Percentiles rank a stretch among this genome's conserved stretches.
phyloP scores from a whole-genome alignment of 1,140 invertebrate species.

The Daktulosphaira vitifoliae region DNA sequence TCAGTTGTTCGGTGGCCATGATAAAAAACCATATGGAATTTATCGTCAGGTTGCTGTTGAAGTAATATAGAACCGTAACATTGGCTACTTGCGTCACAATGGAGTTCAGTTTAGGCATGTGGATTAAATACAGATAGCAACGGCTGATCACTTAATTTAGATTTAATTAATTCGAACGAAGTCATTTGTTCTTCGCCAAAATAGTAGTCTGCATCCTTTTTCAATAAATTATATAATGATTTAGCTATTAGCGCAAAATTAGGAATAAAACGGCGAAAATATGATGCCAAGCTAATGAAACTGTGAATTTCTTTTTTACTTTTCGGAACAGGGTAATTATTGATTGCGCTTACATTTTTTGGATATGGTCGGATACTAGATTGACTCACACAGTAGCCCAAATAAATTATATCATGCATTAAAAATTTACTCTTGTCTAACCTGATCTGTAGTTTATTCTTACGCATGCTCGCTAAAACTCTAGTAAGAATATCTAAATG shows the following conservation, averaged over 20 bases:
- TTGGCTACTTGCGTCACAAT: conserved; percentile 39
- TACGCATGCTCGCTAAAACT: conserved; percentile 14
- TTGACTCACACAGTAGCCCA: background rate
- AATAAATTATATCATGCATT: background rate
- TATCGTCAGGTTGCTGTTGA: conserved; percentile 12
- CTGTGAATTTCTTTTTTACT: background rate
- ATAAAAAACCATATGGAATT: conserved; percentile 40
- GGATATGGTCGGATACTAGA: background rate
- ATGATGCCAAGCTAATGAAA: background rate
- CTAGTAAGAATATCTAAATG: background rate
- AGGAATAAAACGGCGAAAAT: conserved; percentile 5
- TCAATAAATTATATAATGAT: background rate
- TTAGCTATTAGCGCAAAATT: background rate
- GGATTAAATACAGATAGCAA: conserved; percentile 2
- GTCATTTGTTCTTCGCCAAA: background rate
- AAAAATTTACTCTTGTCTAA: conserved; percentile 17
- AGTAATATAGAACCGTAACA: conserved; percentile 36
- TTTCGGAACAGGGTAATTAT: background rate
- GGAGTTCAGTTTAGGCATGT: conserved; percentile 38
- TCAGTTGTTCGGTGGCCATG: conserved; percentile 39
- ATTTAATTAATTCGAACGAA: background rate
- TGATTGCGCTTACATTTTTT: background rate
- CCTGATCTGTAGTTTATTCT: background rate
- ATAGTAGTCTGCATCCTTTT: background rate
- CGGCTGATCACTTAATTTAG: background rate